A percentile compares a stretch with the other conserved stretches of the same genome.
phyloP scores from a whole-genome alignment of 1,140 invertebrate genomes.

The Pentalonia nigronervosa region DNA sequence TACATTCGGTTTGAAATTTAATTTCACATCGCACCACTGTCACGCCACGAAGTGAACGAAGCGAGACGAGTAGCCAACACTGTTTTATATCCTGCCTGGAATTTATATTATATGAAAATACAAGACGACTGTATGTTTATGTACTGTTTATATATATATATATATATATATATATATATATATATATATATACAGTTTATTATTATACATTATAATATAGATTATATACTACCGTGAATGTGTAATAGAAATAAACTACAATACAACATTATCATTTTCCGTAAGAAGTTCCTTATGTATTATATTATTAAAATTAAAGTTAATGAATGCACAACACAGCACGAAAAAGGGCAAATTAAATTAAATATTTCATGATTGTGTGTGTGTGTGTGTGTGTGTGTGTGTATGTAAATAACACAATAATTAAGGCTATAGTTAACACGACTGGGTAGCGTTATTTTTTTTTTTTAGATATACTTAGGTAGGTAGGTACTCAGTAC shows the following conservation, averaged over 20 bases:
- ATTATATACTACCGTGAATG: not conserved
- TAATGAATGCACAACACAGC: not conserved
- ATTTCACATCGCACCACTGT: not conserved
- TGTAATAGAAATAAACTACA: not conserved
- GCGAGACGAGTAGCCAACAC: not conserved
- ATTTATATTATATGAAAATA: not conserved
- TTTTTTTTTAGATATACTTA: not conserved
- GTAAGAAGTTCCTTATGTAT: not conserved
- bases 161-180: not conserved
- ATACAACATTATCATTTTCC: not conserved
- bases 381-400: slow-evolving; percentile 14
- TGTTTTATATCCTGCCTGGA: not conserved
- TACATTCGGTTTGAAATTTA: not conserved
- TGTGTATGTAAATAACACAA: not conserved
- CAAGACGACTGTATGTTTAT: not conserved
- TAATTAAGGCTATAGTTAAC: not conserved
- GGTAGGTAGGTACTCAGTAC: no score
- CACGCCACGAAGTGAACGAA: not conserved
- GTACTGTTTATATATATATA: not conserved
- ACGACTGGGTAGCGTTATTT: not conserved
- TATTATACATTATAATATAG: not conserved
- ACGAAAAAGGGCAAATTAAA: slow-evolving; percentile 5
- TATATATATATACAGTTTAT: not conserved
- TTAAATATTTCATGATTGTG: not conserved
- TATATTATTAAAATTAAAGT: not conserved